Percentiles rank a stretch among this genome's conserved stretches.
Evolutionary conservation across 1,140 invertebrate species (phyloP).

Genomic region (Andricus grossulariae): DNA sequence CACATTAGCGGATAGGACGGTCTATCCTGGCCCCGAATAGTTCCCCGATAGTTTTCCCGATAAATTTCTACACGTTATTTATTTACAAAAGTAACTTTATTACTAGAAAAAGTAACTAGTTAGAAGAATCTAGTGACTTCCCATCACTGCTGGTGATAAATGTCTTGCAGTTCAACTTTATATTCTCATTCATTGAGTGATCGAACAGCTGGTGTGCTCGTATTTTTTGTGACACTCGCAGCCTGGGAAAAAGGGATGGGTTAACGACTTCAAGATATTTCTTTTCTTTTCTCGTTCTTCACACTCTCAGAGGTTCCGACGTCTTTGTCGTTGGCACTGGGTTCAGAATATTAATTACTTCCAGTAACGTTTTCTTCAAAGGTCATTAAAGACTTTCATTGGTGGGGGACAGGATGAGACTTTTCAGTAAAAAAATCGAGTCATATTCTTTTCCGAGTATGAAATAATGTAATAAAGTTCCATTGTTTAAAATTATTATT

Average conservation of each 20-base stretch:
- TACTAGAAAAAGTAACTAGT: too few relatives aligned
- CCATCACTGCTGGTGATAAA: too few relatives aligned
- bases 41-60: too few relatives aligned
- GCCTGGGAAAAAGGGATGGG: slow-evolving; percentile 17
- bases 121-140: too few relatives aligned
- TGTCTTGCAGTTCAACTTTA: not conserved
- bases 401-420: not conserved
- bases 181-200: slow-evolving; percentile 34
- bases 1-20: too few relatives aligned
- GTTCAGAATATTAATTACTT: slow-evolving; percentile 52
- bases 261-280: slow-evolving; percentile 13
- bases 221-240: slow-evolving; percentile 17
- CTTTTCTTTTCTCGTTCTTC: slow-evolving; percentile 33
- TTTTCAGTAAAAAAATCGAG: not conserved
- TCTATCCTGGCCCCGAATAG: too few relatives aligned
- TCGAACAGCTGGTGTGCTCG: slow-evolving; percentile 9
- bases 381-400: slow-evolving; percentile 44
- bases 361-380: slow-evolving; percentile 47
- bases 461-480: not conserved
- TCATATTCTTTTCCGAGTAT: not conserved
- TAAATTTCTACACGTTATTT: too few relatives aligned
- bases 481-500: too few relatives aligned
- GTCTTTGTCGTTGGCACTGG: not conserved
- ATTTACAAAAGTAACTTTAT: too few relatives aligned
- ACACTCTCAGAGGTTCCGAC: not conserved